These are phyloP conservation scores for Morinoia aosen DNA, from an alignment of 2,888 invertebrate species.

Conservation along the genomic window DNA sequence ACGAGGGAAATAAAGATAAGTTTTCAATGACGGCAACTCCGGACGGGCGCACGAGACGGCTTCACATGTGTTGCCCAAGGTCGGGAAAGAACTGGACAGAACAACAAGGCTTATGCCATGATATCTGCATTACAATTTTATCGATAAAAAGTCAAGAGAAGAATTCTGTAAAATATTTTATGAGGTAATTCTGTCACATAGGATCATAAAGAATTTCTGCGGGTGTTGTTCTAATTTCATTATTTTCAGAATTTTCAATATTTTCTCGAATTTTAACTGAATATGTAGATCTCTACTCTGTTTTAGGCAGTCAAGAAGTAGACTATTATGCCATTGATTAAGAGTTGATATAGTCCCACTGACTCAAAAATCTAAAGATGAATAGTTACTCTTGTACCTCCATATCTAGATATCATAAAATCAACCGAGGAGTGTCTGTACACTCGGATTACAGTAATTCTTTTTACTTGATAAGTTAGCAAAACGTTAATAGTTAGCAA, in stretches of 20 bases:
- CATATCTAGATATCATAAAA: too few species aligned
- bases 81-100: background rate
- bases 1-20: background rate
- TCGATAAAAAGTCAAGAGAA: background rate
- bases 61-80: background rate
- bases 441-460: too few species aligned
- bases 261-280: background rate
- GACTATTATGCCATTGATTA: background rate
- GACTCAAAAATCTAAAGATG: too few species aligned
- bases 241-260: background rate
- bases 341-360: background rate
- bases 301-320: background rate
- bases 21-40: background rate
- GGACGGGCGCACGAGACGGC: background rate
- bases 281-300: background rate
- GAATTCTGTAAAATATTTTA: background rate
- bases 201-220: background rate
- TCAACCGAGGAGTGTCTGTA: too few species aligned
- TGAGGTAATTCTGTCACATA: background rate
- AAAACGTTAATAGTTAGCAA: too few species aligned
- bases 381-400: too few species aligned
- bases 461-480: too few species aligned
- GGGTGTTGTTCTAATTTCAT: background rate
- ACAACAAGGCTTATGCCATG: background rate
- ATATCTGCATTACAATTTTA: background rate